phyloP scores from a whole-genome alignment of 2,113 vertebrate genomes.

The Shinisaurus crocodilurus region DNA sequence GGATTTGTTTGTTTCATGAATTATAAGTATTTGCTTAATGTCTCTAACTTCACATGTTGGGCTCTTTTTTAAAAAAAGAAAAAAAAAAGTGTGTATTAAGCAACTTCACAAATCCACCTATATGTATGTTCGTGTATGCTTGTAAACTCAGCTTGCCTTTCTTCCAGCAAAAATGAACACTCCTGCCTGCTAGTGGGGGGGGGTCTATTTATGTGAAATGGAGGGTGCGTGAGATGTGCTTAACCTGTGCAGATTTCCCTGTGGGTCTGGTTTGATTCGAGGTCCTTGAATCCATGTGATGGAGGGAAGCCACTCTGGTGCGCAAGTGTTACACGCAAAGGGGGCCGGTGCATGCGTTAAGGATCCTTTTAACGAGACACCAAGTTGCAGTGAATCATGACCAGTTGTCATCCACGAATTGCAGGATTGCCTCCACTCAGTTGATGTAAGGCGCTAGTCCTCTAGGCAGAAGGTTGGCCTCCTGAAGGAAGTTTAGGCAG shows the following conservation, averaged over 20 bases:
- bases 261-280: background rate
- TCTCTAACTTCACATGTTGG: background rate
- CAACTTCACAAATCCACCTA: background rate
- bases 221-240: background rate
- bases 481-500: background rate
- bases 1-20: conserved; percentile 25
- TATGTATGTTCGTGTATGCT: background rate
- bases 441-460: background rate
- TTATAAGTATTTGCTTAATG: conserved; percentile 23
- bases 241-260: too few species aligned
- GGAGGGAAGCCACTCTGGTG: background rate
- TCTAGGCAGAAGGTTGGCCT: background rate
- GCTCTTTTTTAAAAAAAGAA: background rate
- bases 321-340: background rate
- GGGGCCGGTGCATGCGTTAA: background rate
- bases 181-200: background rate
- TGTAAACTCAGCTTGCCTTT: background rate
- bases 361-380: background rate
- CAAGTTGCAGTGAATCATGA: background rate
- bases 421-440: background rate
- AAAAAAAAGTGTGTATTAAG: background rate
- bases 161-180: background rate
- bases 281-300: background rate
- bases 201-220: background rate
- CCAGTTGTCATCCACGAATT: background rate